Conservation (phyloP, 1,140 invertebrate genomes). For the Delia radicum region DNA sequence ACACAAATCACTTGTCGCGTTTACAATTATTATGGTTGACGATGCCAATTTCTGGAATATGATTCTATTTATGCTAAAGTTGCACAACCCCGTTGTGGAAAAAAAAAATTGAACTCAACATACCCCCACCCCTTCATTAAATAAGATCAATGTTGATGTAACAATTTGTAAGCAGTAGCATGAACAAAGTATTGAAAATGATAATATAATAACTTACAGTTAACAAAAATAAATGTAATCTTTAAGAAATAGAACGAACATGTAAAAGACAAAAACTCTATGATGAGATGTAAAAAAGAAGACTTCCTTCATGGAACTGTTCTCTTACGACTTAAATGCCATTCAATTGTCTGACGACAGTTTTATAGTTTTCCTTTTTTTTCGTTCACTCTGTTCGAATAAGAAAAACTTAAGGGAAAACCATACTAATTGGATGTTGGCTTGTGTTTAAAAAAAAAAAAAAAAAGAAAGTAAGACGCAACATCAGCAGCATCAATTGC, state of each 20-base stretch:
- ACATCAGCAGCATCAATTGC: constrained; percentile 4
- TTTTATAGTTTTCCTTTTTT: constrained; percentile 42
- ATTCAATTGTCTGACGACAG: constrained; percentile 52
- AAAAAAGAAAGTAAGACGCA: not conserved
- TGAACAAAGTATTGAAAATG: not conserved
- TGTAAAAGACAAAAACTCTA: not conserved
- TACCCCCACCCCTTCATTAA: not conserved
- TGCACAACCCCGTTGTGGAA: not conserved
- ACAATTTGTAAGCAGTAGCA: constrained; percentile 48
- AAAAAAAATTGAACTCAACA: not conserved
- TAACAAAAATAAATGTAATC: constrained; percentile 8
- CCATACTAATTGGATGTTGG: constrained; percentile 27
- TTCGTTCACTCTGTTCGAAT: not conserved
- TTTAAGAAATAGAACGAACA: no score
- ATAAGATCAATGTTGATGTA: constrained; percentile 43
- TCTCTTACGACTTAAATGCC: constrained; percentile 39
- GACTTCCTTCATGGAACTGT: constrained; percentile 17
- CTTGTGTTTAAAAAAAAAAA: not conserved
- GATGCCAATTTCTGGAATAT: not conserved
- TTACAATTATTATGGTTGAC: not conserved
- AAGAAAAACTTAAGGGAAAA: constrained; percentile 15
- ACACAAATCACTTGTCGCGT: not conserved
- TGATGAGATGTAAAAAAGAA: constrained; percentile 2
- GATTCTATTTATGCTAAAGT: not conserved
- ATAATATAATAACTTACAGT: constrained; percentile 33